phyloP scores from a whole-genome alignment of 2,797 vertebrate species.

The Tragelaphus eurycerus region DNA sequence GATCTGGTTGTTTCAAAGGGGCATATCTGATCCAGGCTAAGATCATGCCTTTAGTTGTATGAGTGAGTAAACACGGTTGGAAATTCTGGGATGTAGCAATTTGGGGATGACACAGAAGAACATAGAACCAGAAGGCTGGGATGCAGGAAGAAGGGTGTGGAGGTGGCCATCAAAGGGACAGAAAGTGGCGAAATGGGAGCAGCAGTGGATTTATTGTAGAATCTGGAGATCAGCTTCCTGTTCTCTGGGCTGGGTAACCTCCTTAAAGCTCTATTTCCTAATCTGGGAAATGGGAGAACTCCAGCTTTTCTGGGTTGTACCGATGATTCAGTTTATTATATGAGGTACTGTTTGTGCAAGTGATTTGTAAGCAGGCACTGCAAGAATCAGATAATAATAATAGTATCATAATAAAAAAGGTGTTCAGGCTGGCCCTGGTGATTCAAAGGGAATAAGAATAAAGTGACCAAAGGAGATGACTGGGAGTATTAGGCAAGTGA shows the following conservation, averaged over 20 bases:
- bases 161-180: neutral
- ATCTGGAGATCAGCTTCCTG: neutral
- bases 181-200: neutral
- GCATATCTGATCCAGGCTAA: neutral
- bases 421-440: neutral
- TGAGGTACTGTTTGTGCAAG: neutral
- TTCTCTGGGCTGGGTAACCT: neutral
- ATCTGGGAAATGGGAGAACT: neutral
- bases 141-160: neutral
- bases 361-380: neutral
- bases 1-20: neutral
- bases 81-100: neutral
- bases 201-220: neutral
- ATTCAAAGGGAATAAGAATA: neutral
- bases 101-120: neutral
- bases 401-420: neutral
- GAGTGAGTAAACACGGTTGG: neutral
- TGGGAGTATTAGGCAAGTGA: neutral
- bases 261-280: conserved; percentile 11
- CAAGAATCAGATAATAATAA: neutral
- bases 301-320: neutral
- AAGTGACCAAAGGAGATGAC: neutral
- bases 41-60: neutral
- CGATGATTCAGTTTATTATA: neutral
- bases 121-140: neutral